Conservation (phyloP, 2,797 vertebrate genomes). For the Neomorphus geoffroyi region DNA sequence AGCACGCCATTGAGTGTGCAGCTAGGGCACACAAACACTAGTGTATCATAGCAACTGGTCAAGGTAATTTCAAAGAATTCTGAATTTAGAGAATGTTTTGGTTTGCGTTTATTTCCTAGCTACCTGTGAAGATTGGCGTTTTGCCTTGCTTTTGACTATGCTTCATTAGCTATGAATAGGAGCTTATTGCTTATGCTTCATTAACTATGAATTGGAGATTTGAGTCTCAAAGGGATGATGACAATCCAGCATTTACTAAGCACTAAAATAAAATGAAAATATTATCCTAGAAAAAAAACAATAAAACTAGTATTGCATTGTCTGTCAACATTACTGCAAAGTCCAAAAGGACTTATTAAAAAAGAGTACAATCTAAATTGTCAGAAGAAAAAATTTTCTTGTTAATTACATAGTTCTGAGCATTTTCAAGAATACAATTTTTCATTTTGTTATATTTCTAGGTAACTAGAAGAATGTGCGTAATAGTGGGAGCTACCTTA, state of each 20-base stretch:
- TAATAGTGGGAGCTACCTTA: neutral
- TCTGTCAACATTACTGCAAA: neutral
- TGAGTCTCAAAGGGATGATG: neutral
- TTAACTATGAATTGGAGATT: neutral
- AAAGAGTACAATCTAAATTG: neutral
- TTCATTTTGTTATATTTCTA: neutral
- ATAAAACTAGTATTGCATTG: neutral
- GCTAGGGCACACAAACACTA: neutral
- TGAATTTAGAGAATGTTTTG: neutral
- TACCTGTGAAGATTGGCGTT: conserved; percentile 12
- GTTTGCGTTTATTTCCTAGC: conserved; percentile 20
- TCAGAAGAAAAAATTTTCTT: neutral
- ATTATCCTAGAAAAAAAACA: neutral
- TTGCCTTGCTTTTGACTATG: neutral
- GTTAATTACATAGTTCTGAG: neutral
- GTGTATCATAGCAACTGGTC: neutral
- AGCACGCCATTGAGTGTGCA: neutral
- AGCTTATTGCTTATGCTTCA: neutral
- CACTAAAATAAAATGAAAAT: neutral
- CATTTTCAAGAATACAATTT: neutral
- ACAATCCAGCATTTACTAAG: neutral
- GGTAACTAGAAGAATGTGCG: neutral
- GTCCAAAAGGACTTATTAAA: neutral
- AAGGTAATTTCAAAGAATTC: neutral
- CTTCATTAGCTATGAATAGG: neutral